Conservation (phyloP, 2,888 invertebrate species). For the Dryococelus australis region DNA sequence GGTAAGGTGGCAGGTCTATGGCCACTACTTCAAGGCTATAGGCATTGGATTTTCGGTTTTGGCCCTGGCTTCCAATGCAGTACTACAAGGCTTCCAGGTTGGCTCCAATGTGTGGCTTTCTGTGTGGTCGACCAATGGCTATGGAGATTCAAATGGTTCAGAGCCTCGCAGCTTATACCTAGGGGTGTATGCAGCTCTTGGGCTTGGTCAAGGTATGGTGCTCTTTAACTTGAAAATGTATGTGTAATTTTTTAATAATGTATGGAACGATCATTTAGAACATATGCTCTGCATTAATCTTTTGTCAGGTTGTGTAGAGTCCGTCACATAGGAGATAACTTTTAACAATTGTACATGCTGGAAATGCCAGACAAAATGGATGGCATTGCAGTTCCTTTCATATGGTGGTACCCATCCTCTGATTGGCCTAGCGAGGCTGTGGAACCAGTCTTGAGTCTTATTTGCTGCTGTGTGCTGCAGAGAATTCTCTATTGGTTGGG, state of each 20-base stretch:
- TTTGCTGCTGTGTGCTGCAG: too few species aligned
- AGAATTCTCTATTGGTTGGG: too few species aligned
- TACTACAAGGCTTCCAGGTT: conserved; percentile 85
- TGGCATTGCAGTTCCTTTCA: too few species aligned
- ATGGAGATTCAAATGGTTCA: conserved; percentile 59
- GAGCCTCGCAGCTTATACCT: conserved; percentile 81
- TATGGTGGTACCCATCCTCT: too few species aligned
- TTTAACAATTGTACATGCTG: too few species aligned
- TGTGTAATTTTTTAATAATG: not conserved
- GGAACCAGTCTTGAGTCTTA: too few species aligned
- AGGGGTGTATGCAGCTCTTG: conserved; percentile 89
- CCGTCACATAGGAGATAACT: too few species aligned
- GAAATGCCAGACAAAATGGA: too few species aligned
- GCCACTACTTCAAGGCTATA: conserved; percentile 86
- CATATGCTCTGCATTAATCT: too few species aligned
- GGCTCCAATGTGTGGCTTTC: conserved; percentile 89
- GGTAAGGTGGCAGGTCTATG: conserved; percentile 89
- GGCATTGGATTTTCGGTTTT: conserved; percentile 64
- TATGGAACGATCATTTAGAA: too few species aligned
- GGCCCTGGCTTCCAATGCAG: conserved; percentile 77
- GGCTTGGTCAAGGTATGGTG: conserved; percentile 85
- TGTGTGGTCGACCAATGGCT: conserved; percentile 76
- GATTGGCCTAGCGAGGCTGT: too few species aligned
- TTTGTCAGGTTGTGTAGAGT: too few species aligned
- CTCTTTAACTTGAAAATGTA: not conserved